Base-by-base conservation (phyloP, 2,888 invertebrate genomes). In the Cheilosia urbana region DNA sequence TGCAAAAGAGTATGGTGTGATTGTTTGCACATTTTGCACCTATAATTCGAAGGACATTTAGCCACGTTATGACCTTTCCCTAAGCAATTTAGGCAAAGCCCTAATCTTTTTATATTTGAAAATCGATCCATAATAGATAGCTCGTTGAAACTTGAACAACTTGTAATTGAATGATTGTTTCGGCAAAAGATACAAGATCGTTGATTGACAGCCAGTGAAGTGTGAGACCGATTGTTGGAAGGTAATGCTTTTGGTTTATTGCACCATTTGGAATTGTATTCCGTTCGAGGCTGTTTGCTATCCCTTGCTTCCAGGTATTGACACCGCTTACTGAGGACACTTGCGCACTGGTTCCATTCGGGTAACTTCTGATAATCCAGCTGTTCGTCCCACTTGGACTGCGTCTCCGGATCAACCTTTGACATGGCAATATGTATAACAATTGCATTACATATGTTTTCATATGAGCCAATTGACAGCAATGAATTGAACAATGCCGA, bases 391-490 rank as follows among this genome's bases (percentile, higher is more conserved):
- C 60, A 77, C 34, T 65, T 72, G 11, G 51, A 30, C 58, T 57
- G 47, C 0, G 66, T 53, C 27, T 66, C 71, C 4, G 53, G 7
- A 68, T 78, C 77, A 7, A 76, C 62, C n/a, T 71, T 76, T 40
- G 69, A 45, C 47, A 47, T 47, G 7, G 47, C 57, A 11, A 82
- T 40, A 21, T 77, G 40, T 15, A 83, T 58, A 2, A 72, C 24
- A 6, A 78, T 19, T 15, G 71, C 58, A 34, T 73, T 73, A 5
- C 55, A 49, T 19, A 84, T 79, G 11, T 84, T 69, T 58, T 73
- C 55, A 17, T 51, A 51, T 13, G 66, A 66, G 13, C 58, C 65
- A 51, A 79, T 40, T 34, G 68, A 49, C 30, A 19, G 27, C 6
- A 53, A 15, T 15, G 30, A 63, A 58, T 47, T 75, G 19, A 40